A percentile compares a stretch with the other conserved stretches of the same genome.
phyloP scores from a whole-genome alignment of 1,140 invertebrate genomes.

The Diachasma alloeum region DNA sequence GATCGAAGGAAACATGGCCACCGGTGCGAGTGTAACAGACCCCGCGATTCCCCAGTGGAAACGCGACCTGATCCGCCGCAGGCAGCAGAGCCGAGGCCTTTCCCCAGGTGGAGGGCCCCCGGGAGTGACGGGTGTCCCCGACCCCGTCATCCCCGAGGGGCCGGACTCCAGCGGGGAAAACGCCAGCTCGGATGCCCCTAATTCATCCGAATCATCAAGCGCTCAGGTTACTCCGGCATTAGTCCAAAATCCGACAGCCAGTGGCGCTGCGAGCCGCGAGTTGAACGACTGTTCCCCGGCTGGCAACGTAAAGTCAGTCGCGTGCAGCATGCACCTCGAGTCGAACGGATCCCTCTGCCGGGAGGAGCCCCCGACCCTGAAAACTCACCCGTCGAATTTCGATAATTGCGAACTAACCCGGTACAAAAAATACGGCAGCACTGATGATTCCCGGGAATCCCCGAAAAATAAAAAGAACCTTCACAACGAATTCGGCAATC shows the following conservation, averaged over 20 bases:
- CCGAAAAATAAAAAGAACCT: neutral
- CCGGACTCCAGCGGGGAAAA: too few relatives aligned
- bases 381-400: conserved; percentile 10
- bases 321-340: conserved; percentile 63
- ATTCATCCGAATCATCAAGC: too few relatives aligned
- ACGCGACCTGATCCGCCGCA: conserved; percentile 74
- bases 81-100: conserved; percentile 50
- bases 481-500: neutral
- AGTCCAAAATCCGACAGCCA: neutral
- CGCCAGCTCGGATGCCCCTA: too few relatives aligned
- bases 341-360: conserved; percentile 52
- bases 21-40: conserved; percentile 31
- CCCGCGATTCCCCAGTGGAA: conserved; percentile 73
- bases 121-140: neutral
- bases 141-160: too few relatives aligned
- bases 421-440: neutral
- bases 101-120: conserved; percentile 40
- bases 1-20: conserved; percentile 13
- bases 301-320: conserved; percentile 44
- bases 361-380: conserved; percentile 48
- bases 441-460: conserved; percentile 7
- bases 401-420: neutral
- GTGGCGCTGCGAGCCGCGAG: neutral
- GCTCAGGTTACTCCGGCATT: neutral
- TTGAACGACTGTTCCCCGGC: neutral